phyloP scores from a whole-genome alignment of 1,140 invertebrate genomes.

The Heliothis subflexa region DNA sequence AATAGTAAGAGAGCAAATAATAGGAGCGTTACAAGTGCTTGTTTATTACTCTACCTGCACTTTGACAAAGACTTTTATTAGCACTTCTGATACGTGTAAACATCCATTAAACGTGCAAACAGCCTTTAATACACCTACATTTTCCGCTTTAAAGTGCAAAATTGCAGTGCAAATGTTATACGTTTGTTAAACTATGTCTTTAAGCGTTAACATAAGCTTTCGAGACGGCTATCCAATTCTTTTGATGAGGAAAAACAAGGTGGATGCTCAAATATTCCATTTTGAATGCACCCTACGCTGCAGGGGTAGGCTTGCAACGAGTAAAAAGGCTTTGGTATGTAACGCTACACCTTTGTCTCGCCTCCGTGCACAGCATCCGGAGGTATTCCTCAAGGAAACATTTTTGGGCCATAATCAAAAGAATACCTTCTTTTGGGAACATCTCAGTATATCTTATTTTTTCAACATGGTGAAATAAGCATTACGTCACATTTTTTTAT shows the following conservation, averaged over 20 bases:
- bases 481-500: no score
- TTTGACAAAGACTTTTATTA: no score
- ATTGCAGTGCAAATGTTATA: neutral
- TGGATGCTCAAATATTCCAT: constrained; percentile 3
- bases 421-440: neutral
- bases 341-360: constrained; percentile 35
- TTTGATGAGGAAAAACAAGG: neutral
- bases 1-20: no score
- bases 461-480: no score
- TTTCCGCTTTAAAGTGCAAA: neutral
- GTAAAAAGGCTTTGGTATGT: constrained; percentile 24
- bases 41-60: no score
- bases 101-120: neutral
- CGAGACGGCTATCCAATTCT: neutral
- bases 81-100: no score
- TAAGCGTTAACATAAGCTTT: constrained; percentile 1
- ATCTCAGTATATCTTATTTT: no score
- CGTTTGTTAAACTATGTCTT: neutral
- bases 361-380: neutral
- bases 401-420: constrained; percentile 36
- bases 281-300: constrained; percentile 29
- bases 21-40: no score
- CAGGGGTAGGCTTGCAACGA: constrained; percentile 17
- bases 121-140: neutral
- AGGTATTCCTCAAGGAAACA: constrained; percentile 29